Percentiles rank a stretch among this genome's conserved stretches.
Evolutionary conservation across 2,797 vertebrate genomes (phyloP).

Genomic region (Scyliorhinus canicula): DNA sequence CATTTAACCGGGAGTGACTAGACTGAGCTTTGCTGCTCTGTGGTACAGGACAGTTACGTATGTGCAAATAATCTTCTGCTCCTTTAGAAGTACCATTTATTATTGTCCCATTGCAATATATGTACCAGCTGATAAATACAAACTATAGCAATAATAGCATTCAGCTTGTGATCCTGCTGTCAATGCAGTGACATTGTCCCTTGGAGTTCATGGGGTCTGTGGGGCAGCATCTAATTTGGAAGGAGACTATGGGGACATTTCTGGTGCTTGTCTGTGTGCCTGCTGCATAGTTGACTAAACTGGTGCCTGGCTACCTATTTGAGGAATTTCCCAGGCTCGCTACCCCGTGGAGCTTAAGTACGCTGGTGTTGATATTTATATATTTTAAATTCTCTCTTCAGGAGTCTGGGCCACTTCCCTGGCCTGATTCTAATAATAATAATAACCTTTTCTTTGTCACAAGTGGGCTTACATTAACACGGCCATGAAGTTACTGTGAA

Average conservation of each 20-base stretch:
- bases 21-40: background rate
- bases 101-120: background rate
- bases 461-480: too few species aligned
- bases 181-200: background rate
- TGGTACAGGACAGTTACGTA: background rate
- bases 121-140: background rate
- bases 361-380: background rate
- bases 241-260: background rate
- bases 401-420: background rate
- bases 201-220: background rate
- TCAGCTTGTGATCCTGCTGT: background rate
- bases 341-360: background rate
- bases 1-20: background rate
- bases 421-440: background rate
- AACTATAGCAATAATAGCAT: background rate
- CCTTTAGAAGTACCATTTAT: background rate
- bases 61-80: conserved; percentile 5
- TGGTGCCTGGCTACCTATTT: background rate
- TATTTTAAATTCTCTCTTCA: conserved; percentile 9
- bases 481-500: too few species aligned
- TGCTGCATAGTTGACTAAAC: background rate
- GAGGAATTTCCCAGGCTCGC: too few species aligned
- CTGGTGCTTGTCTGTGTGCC: background rate
- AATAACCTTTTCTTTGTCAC: too few species aligned
- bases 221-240: background rate